A percentile compares a stretch with the other conserved stretches of the same genome.
phyloP scores from a whole-genome alignment of 2,113 vertebrate genomes.

The Ceyx melanurus region DNA sequence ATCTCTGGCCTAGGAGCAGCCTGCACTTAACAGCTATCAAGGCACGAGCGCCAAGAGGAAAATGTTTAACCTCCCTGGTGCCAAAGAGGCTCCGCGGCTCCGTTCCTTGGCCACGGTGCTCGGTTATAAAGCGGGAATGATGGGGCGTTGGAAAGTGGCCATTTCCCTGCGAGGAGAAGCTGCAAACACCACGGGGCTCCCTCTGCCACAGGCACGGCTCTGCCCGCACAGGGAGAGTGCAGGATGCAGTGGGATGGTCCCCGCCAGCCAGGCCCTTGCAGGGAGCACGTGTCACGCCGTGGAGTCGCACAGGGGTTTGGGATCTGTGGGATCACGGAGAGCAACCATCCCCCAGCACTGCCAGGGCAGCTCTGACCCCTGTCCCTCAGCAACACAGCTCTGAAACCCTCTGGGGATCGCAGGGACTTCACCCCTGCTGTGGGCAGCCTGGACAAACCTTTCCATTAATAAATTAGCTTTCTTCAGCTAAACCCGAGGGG shows the following conservation, averaged over 20 bases:
- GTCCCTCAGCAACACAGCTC: neutral
- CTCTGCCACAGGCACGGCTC: neutral
- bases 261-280: rapidly evolving
- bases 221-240: rapidly evolving
- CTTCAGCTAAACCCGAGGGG: no score
- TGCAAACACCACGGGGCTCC: neutral
- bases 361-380: neutral
- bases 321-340: neutral
- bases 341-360: neutral
- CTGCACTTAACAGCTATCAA: neutral
- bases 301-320: no score
- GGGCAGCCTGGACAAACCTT: no score
- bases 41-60: neutral
- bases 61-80: neutral
- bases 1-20: neutral
- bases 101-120: neutral
- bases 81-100: neutral
- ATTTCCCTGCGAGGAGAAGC: neutral
- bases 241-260: neutral
- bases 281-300: neutral
- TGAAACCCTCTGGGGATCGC: no score
- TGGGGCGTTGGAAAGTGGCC: neutral
- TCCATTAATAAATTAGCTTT: no score
- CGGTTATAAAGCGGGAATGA: neutral
- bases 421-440: no score